phyloP scores from a whole-genome alignment of 2,888 invertebrate genomes.

The Morpho achilles region DNA sequence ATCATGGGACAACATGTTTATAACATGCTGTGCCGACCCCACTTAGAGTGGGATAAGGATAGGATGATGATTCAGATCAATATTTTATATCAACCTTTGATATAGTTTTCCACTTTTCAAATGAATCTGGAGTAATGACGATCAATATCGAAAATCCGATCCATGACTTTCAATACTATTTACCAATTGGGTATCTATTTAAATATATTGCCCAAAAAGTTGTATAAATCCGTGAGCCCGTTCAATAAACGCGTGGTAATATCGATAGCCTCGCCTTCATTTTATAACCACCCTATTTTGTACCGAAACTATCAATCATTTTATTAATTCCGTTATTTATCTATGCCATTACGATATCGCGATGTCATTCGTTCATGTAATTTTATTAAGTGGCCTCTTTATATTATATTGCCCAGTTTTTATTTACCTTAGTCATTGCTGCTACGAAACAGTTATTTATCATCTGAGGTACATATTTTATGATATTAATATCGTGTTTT shows the following conservation, averaged over 20 bases:
- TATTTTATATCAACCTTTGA: too few species aligned
- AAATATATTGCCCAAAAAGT: slow-evolving; percentile 4
- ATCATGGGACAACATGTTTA: too few species aligned
- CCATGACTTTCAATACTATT: too few species aligned
- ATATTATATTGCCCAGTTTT: slow-evolving; percentile 35
- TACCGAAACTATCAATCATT: slow-evolving; percentile 62
- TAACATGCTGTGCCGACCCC: too few species aligned
- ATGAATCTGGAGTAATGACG: too few species aligned
- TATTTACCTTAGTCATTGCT: slow-evolving; percentile 27
- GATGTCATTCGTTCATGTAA: slow-evolving; percentile 64
- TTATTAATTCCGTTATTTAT: slow-evolving; percentile 68
- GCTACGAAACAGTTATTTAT: slow-evolving; percentile 12
- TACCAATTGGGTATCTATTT: not conserved
- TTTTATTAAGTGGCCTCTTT: slow-evolving; percentile 64
- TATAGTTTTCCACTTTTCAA: too few species aligned
- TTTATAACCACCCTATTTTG: slow-evolving; percentile 32
- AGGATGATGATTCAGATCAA: too few species aligned
- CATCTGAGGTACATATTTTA: not conserved
- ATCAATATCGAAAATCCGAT: too few species aligned
- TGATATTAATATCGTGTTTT: not conserved
- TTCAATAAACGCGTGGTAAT: slow-evolving; percentile 13
- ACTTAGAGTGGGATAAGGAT: too few species aligned
- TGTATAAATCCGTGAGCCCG: not conserved
- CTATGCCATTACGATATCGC: slow-evolving; percentile 57
- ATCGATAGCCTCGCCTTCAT: slow-evolving; percentile 31